Percentiles rank a stretch among this genome's conserved stretches.
phyloP scores from a whole-genome alignment of 2,797 vertebrate species.

The Acrossocheilus wenchowensis region DNA sequence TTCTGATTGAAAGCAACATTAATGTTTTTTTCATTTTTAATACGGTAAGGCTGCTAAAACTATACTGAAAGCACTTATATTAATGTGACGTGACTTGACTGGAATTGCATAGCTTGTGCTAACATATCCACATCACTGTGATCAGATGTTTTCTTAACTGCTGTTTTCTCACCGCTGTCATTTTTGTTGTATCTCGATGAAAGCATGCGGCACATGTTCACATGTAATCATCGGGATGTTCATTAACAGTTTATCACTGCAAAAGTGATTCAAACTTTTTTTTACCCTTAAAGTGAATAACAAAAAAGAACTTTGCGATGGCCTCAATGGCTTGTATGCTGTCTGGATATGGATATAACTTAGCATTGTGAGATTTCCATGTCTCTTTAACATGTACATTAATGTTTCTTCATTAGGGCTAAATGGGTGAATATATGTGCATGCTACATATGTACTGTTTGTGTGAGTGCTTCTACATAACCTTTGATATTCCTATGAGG shows the following conservation, averaged over 20 bases:
- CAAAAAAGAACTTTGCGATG: no score
- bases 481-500: conserved; percentile 22
- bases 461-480: not conserved
- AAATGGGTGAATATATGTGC: not conserved
- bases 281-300: no score
- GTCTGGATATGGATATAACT: not conserved
- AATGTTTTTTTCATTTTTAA: no score
- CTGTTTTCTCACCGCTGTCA: not conserved
- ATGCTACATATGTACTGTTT: not conserved
- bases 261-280: not conserved
- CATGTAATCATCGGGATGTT: not conserved
- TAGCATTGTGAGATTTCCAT: conserved; percentile 1
- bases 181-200: not conserved
- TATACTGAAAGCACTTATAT: no score
- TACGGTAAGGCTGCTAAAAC: no score
- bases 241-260: not conserved
- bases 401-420: not conserved
- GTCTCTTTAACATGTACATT: not conserved
- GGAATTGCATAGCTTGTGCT: no score
- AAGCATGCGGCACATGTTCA: not conserved
- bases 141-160: not conserved
- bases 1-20: no score
- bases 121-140: not conserved
- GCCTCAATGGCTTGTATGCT: no score
- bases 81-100: no score